Evolutionary conservation across 2,888 invertebrate genomes (phyloP), one percentile per base, ranked within the genome.

Genomic region (Lymantria dispar): DNA sequence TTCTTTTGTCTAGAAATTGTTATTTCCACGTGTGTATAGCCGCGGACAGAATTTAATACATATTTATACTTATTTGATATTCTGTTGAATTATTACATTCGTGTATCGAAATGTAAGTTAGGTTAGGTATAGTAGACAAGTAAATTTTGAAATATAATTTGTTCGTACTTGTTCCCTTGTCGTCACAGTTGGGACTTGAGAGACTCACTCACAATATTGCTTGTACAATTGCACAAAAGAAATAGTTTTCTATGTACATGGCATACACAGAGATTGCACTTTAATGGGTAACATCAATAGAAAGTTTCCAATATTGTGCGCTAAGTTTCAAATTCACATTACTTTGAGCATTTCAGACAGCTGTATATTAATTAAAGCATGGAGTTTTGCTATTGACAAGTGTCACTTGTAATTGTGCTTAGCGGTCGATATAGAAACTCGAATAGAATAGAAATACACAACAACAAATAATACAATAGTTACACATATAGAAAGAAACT

Each of bases 361-460:
- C 82, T 84, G 87, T 85, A 76, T 81, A 75, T 80, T 80, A 83
- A 77, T 78, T 78, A 81, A 86, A 88, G 84, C 87, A 81, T 82
- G 82, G 68, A 87, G 89, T 89, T 90, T 91, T 91, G 90, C 90
- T 91, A 91, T 90, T 90, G 90, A 90, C 90, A 87, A n/a, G 78
- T 75, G 82, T 76, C 80, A 64, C 71, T 72, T 70, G 70, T 72
- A 70, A 69, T 70, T 69, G 74, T 79, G 76, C 80, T 76, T 74
- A 76, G 69, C 71, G 72, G 68, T 69, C 70, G 74, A 71, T 74
- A 78, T 72, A 76, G 76, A 70, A 80, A 67, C 60, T 64, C 46
- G 68, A 59, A 47, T 57, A 56, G 57, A 72, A 70, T 68, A 74
- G 56, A 80, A 83, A 81, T 83, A 87, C 84, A 86, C 87, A 84